Percentiles rank a stretch among this genome's conserved stretches.
phyloP scores from a whole-genome alignment of 2,797 vertebrate species.

The Neosilurus hyrtlii region DNA sequence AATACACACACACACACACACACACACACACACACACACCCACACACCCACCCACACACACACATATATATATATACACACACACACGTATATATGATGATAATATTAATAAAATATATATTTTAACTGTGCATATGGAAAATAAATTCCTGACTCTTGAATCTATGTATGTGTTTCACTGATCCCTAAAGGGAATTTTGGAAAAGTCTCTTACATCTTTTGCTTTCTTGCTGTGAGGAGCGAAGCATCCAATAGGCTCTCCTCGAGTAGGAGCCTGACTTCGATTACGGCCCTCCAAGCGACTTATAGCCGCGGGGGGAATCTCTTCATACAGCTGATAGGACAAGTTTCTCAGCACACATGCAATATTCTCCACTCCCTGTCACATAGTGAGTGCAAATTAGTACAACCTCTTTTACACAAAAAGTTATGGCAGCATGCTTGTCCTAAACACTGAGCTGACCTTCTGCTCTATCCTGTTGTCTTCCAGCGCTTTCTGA shows the following conservation, averaged over 20 bases:
- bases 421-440: not conserved
- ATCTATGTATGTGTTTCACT: not conserved
- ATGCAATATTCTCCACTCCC: slow-evolving; percentile 90
- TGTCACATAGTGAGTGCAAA: slow-evolving; percentile 51
- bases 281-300: slow-evolving; percentile 79
- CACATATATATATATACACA: no score
- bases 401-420: not conserved
- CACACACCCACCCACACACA: no score
- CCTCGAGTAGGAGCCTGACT: slow-evolving; percentile 49
- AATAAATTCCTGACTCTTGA: no score
- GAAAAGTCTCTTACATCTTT: slow-evolving; percentile 75
- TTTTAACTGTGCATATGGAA: no score
- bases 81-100: no score
- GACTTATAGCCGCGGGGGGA: slow-evolving; percentile 67
- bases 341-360: slow-evolving; percentile 92
- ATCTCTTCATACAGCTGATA: slow-evolving; percentile 89
- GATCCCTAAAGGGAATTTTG: not conserved
- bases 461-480: slow-evolving; percentile 86
- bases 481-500: slow-evolving; percentile 69
- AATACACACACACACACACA: no score
- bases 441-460: slow-evolving; percentile 42
- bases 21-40: no score
- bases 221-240: slow-evolving; percentile 85
- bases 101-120: no score
- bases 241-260: slow-evolving; percentile 88